phyloP scores from a whole-genome alignment of 2,888 invertebrate genomes.

The Orgyia antiqua region DNA sequence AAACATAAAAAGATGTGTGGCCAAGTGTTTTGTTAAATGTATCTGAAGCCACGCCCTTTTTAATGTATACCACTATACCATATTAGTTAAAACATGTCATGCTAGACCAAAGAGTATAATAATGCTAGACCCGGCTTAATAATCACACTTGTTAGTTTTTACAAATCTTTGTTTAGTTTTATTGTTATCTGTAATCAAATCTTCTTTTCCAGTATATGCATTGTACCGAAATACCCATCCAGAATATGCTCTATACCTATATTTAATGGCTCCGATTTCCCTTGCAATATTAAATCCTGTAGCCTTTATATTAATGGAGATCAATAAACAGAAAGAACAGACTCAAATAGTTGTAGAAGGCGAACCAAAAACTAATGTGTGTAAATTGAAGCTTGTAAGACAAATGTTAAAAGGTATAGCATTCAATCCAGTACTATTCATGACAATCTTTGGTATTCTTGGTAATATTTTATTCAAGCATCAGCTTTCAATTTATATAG shows the following conservation, averaged over 20 bases:
- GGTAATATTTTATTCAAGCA: conserved; percentile 91
- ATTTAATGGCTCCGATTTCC: conserved; percentile 96
- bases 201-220: conserved; percentile 92
- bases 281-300: conserved; percentile 94
- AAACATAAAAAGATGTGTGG: too few species aligned
- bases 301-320: conserved; percentile 93
- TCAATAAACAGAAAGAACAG: conserved; percentile 78
- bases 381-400: conserved; percentile 50
- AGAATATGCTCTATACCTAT: conserved; percentile 93
- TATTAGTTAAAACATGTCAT: too few species aligned
- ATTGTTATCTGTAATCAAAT: too few species aligned
- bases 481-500: conserved; percentile 85
- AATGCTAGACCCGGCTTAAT: too few species aligned
- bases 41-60: too few species aligned
- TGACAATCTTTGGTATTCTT: conserved; percentile 93
- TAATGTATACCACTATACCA: too few species aligned
- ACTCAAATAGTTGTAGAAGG: conserved; percentile 30
- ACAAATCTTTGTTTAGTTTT: too few species aligned
- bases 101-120: too few species aligned
- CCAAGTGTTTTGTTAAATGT: too few species aligned
- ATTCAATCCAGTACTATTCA: conserved; percentile 92
- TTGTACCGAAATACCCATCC: conserved; percentile 91
- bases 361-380: conserved; percentile 34
- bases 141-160: too few species aligned
- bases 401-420: conserved; percentile 84